phyloP scores from a whole-genome alignment of 2,113 vertebrate genomes.

The Eclectus roratus region DNA sequence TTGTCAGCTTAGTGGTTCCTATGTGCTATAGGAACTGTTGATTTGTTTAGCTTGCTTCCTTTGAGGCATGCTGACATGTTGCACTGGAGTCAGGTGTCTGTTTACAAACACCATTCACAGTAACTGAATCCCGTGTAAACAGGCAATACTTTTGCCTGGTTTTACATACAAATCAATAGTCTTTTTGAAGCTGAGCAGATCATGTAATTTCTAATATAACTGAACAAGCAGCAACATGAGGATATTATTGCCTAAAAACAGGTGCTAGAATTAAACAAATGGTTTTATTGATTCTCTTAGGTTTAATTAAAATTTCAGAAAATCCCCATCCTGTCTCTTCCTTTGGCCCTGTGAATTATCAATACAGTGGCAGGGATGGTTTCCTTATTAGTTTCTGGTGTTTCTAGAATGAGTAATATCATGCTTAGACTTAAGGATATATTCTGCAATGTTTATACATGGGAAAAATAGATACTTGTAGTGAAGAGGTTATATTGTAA shows the following conservation, averaged over 20 bases:
- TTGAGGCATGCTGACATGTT: neutral
- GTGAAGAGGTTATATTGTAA: neutral
- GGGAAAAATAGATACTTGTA: neutral
- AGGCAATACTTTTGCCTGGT: neutral
- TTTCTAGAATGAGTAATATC: neutral
- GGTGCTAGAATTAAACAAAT: conserved; percentile 10
- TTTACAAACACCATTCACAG: neutral
- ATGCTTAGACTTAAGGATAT: neutral
- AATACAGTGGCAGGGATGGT: neutral
- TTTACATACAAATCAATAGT: neutral
- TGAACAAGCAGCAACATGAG: neutral
- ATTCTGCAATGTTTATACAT: neutral
- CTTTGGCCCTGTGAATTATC: neutral
- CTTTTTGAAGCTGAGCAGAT: neutral
- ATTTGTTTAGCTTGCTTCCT: neutral
- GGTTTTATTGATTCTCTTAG: conserved; percentile 20
- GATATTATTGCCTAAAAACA: neutral
- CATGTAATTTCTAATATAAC: neutral
- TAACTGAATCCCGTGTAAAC: neutral
- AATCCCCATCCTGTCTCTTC: neutral
- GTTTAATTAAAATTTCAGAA: conserved; percentile 32
- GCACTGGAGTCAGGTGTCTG: neutral
- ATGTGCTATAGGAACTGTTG: neutral
- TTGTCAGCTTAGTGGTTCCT: neutral
- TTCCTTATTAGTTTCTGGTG: neutral